A percentile compares a stretch with the other conserved stretches of the same genome.
phyloP scores from a whole-genome alignment of 2,888 invertebrate species.

The Noctuana brunneofusca region DNA sequence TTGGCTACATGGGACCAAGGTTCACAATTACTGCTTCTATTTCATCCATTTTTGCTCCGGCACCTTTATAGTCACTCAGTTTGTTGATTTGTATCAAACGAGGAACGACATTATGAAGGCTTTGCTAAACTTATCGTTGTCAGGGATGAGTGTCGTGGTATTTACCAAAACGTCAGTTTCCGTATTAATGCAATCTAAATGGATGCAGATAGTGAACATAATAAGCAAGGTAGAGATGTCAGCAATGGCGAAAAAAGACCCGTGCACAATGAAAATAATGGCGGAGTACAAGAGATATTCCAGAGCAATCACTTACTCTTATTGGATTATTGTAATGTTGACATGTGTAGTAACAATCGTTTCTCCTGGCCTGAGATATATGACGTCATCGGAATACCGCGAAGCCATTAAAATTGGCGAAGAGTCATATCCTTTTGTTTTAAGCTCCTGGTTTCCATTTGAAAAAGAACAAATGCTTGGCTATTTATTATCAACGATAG shows the following conservation, averaged over 20 bases:
- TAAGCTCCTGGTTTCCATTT: constrained; percentile 68
- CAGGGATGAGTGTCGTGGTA: constrained; percentile 49
- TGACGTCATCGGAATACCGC: constrained; percentile 48
- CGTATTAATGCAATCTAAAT: constrained; percentile 44
- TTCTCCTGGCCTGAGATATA: constrained; percentile 54
- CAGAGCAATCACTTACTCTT: constrained; percentile 54
- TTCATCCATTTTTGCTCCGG: constrained; percentile 46
- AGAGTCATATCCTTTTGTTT: constrained; percentile 58
- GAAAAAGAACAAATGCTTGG: constrained; percentile 59
- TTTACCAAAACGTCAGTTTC: constrained; percentile 49
- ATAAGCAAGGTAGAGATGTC: constrained; percentile 53
- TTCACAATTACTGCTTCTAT: constrained; percentile 47
- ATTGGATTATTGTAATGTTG: constrained; percentile 52
- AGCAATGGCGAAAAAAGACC: constrained; percentile 45
- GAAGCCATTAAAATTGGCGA: constrained; percentile 48
- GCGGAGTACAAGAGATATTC: constrained; percentile 54
- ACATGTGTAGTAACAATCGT: constrained; percentile 50
- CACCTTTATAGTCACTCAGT: constrained; percentile 50
- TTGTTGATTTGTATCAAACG: constrained; percentile 52
- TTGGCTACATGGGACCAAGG: constrained; percentile 50
- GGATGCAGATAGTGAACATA: constrained; percentile 44
- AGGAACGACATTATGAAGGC: constrained; percentile 53
- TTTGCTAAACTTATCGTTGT: constrained; percentile 55
- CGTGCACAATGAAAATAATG: constrained; percentile 42
- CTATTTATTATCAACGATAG: constrained; percentile 48